phyloP scores from a whole-genome alignment of 1,140 invertebrate genomes.

The Zaprionus inermis region DNA sequence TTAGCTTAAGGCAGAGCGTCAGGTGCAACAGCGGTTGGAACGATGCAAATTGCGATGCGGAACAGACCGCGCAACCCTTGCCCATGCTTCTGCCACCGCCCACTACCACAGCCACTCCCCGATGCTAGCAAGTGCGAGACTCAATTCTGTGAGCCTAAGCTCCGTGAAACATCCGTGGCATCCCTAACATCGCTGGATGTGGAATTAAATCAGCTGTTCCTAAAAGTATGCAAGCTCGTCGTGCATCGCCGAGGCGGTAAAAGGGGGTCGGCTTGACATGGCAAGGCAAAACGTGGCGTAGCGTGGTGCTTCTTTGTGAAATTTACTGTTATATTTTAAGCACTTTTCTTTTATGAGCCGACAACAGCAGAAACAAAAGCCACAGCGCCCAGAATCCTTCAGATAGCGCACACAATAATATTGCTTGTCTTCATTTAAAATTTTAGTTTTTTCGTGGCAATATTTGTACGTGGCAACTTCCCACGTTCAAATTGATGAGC shows the following conservation, averaged over 20 bases:
- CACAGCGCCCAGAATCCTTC: slow-evolving; percentile 23
- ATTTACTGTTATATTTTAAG: slow-evolving; percentile 81
- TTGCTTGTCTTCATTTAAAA: slow-evolving; percentile 76
- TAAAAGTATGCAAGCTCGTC: slow-evolving; percentile 79
- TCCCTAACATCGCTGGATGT: slow-evolving; percentile 21
- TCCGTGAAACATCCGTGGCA: not conserved
- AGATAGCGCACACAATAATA: slow-evolving; percentile 53
- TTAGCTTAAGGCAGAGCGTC: slow-evolving; percentile 32
- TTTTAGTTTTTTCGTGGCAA: slow-evolving; percentile 41
- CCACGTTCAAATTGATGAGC: slow-evolving; percentile 67
- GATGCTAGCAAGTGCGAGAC: slow-evolving; percentile 33
- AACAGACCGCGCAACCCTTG: slow-evolving; percentile 19
- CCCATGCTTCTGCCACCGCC: slow-evolving; percentile 1
- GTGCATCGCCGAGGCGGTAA: slow-evolving; percentile 52
- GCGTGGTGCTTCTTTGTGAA: slow-evolving; percentile 61
- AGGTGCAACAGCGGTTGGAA: slow-evolving; percentile 41
- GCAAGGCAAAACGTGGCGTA: slow-evolving; percentile 39
- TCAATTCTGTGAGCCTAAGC: slow-evolving; percentile 2
- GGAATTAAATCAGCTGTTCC: slow-evolving; percentile 76
- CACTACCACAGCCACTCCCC: not conserved
- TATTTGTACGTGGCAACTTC: slow-evolving; percentile 71
- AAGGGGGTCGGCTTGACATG: slow-evolving; percentile 7
- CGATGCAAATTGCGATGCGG: slow-evolving; percentile 55
- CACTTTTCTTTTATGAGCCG: slow-evolving; percentile 71
- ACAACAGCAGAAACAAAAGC: slow-evolving; percentile 15